Base-by-base conservation (phyloP, 2,888 invertebrate genomes). In the Orchesella flavescens region DNA sequence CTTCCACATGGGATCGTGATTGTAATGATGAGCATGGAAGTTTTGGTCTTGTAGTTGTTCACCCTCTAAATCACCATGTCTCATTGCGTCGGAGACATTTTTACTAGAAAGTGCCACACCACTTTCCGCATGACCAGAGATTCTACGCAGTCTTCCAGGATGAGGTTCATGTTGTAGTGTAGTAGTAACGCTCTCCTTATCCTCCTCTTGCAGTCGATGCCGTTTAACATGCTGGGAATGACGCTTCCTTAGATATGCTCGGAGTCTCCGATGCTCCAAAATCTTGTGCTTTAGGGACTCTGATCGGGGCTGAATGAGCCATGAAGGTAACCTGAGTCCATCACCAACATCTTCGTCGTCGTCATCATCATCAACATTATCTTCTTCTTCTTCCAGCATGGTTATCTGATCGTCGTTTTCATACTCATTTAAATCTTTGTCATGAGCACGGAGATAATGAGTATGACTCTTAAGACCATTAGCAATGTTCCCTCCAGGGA, bases 191-290 rank as follows among this genome's bases (percentile, higher is more conserved):
- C 49, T 7, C n/a, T 79, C 23, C 49, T 61, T 61, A 53, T 68
- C 68, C 19, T 78, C 17, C 34, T 24, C 63, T 46, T 19, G 17
- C 44, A 80, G 44, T 10, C 73, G 69, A n/a, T 73, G 71, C 13
- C 72, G 72, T 17, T 78, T 76, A 46, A 73, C 72, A 75, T 83
- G 85, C 65, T 76, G 85, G 24, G 73, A 69, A 57, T 85, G 85
- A 72, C 76, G 79, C 76, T 73, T 69, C 49, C 80, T 77, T 24
- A 84, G 72, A 82, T 82, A 82, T 15, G 73, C 68, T 74, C 71
- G 23, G 19, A 84, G 79, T 44, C 77, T 76, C 43, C 74, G 75
- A 55, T 83, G 80, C 57, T 83, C 83, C 43, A 85, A 57, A 76
- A 85, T 80, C 55, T 76, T 79, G 72, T 83, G 85, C 66, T 73